phyloP scores from a whole-genome alignment of 2,113 vertebrate genomes.

The Macquaria ambigua region DNA sequence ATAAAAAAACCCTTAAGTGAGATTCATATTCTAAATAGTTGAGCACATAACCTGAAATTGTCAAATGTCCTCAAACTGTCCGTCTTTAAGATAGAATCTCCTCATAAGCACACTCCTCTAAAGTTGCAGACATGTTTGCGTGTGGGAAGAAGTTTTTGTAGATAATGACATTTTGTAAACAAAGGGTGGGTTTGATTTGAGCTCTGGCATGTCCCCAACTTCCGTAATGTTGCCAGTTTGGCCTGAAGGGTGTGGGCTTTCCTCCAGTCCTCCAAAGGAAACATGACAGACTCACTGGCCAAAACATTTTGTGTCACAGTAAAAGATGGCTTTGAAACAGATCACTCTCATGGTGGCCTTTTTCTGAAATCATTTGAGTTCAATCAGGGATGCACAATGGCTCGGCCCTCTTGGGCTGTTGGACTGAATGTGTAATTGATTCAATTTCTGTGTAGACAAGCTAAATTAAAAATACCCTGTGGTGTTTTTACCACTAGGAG shows the following conservation, averaged over 20 bases:
- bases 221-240: slow-evolving; percentile 58
- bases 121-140: slow-evolving; percentile 44
- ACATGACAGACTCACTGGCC: slow-evolving; percentile 28
- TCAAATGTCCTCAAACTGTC: slow-evolving; percentile 48
- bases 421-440: neutral
- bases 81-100: slow-evolving; percentile 59
- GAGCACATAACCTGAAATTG: slow-evolving; percentile 25
- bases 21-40: slow-evolving; percentile 13
- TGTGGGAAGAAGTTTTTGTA: slow-evolving; percentile 48
- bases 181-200: slow-evolving; percentile 65
- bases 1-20: slow-evolving; percentile 23
- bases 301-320: slow-evolving; percentile 7
- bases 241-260: slow-evolving; percentile 64
- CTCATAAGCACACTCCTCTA: slow-evolving; percentile 30
- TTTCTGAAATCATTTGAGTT: neutral
- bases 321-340: neutral
- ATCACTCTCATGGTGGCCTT: slow-evolving; percentile 16
- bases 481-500: neutral
- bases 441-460: neutral
- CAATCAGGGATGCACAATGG: neutral
- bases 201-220: slow-evolving; percentile 62
- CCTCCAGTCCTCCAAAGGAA: slow-evolving; percentile 63
- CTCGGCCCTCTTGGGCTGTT: neutral
- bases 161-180: slow-evolving; percentile 70
- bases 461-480: slow-evolving; percentile 16